These are phyloP conservation scores for Parazoanthus atlanticus DNA, from an alignment of 92 coral and sea anemone genomes.

Conservation along the genomic window DNA sequence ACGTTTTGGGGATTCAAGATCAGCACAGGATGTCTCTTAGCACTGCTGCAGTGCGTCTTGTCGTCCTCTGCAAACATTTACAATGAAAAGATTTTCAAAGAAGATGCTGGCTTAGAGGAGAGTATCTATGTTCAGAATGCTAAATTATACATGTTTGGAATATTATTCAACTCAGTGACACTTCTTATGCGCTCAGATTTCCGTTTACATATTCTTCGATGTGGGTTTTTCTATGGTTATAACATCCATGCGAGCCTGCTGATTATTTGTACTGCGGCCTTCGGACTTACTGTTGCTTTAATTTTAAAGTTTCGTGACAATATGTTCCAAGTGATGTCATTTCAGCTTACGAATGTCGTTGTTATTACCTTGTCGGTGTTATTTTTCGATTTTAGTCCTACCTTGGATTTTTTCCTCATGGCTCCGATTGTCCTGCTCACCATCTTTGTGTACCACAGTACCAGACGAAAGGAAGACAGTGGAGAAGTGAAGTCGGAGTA, in stretches of 20 bases:
- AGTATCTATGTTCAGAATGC: slow-evolving; percentile 74
- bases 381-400: slow-evolving; percentile 69
- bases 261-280: slow-evolving; percentile 65
- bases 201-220: slow-evolving; percentile 50
- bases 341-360: slow-evolving; percentile 73
- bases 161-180: slow-evolving; percentile 62
- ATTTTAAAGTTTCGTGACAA: slow-evolving; percentile 78
- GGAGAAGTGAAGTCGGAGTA: not conserved
- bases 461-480: slow-evolving; percentile 21
- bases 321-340: slow-evolving; percentile 81
- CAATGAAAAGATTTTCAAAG: slow-evolving; percentile 80
- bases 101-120: slow-evolving; percentile 71
- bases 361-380: slow-evolving; percentile 74
- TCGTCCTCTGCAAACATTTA: slow-evolving; percentile 78
- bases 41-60: slow-evolving; percentile 63
- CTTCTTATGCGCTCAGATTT: slow-evolving; percentile 61
- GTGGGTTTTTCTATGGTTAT: slow-evolving; percentile 72
- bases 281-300: slow-evolving; percentile 70
- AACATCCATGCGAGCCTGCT: slow-evolving; percentile 66
- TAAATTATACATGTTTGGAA: slow-evolving; percentile 70
- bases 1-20: slow-evolving; percentile 47
- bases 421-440: slow-evolving; percentile 72
- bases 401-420: slow-evolving; percentile 63
- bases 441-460: slow-evolving; percentile 56
- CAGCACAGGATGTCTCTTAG: slow-evolving; percentile 64